A percentile compares a stretch with the other conserved stretches of the same genome.
Conservation (phyloP, 2,113 vertebrate species). For the Mystacornis crossleyi region DNA sequence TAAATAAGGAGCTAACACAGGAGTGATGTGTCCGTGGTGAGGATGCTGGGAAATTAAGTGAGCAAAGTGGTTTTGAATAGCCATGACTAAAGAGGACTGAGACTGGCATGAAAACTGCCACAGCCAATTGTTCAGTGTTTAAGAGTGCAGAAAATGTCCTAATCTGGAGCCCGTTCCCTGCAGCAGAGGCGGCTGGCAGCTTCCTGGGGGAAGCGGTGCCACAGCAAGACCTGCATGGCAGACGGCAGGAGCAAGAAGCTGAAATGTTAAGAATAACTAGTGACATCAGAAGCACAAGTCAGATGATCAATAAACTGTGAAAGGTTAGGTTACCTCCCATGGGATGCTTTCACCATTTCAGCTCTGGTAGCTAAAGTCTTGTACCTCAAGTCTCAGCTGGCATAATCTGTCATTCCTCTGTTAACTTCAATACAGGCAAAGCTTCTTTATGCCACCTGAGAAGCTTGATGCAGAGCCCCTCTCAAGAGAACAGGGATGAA, state of each 20-base stretch:
- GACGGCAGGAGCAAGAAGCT: neutral
- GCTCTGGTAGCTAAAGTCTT: neutral
- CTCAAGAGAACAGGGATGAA: neutral
- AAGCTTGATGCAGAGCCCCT: neutral
- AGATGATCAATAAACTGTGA: slow-evolving; percentile 22
- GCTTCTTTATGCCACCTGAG: neutral
- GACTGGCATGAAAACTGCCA: neutral
- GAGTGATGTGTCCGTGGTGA: neutral
- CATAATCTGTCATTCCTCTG: neutral
- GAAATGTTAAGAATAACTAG: neutral
- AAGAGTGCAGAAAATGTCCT: neutral
- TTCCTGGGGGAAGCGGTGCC: neutral
- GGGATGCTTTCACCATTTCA: slow-evolving; percentile 13
- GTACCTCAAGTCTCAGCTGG: neutral
- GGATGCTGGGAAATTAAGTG: neutral
- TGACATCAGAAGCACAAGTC: neutral
- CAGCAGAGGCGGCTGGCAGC: rapidly evolving
- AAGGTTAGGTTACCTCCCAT: neutral
- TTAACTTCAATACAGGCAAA: neutral
- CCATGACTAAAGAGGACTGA: neutral
- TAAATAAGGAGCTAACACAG: neutral
- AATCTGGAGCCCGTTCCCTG: neutral
- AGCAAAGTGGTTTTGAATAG: neutral
- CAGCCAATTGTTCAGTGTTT: neutral
- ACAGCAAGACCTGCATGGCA: rapidly evolving